phyloP scores from a whole-genome alignment of 1,140 invertebrate species.

The Pollicipes pollicipes region DNA sequence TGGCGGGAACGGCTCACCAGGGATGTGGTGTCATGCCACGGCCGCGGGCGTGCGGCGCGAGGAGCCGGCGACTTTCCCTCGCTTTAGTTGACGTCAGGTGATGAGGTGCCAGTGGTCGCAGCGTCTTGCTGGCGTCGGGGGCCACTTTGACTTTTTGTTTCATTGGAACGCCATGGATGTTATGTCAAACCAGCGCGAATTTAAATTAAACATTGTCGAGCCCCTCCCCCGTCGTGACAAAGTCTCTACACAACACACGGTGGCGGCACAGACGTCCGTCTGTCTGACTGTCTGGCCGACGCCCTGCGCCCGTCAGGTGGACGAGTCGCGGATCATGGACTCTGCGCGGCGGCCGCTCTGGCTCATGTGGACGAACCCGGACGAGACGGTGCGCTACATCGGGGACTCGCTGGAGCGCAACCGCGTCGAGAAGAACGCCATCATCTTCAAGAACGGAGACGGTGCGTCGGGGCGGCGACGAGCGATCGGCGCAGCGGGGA shows the following conservation, averaged over 20 bases:
- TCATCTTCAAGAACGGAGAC: slow-evolving; percentile 95
- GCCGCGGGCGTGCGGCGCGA: too few relatives aligned
- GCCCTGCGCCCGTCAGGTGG: slow-evolving; percentile 36
- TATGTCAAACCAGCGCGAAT: slow-evolving; percentile 10
- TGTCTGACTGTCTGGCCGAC: slow-evolving; percentile 24
- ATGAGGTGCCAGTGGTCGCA: too few relatives aligned
- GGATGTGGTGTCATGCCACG: too few relatives aligned
- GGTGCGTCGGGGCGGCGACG: slow-evolving; percentile 27
- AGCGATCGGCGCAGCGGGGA: too few relatives aligned
- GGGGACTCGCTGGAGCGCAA: slow-evolving; percentile 14
- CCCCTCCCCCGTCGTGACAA: slow-evolving; percentile 1
- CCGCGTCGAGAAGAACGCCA: slow-evolving; percentile 21
- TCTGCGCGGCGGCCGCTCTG: slow-evolving; percentile 91
- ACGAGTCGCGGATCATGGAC: slow-evolving; percentile 85
- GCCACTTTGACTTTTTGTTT: too few relatives aligned
- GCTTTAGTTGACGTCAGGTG: too few relatives aligned
- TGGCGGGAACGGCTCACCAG: too few relatives aligned
- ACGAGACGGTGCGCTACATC: slow-evolving; percentile 40
- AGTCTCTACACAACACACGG: slow-evolving; percentile 6
- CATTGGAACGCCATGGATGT: slow-evolving; percentile 26
- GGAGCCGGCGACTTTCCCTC: too few relatives aligned
- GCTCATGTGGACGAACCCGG: slow-evolving; percentile 82
- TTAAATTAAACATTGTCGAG: not conserved
- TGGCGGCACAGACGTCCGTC: slow-evolving; percentile 9
- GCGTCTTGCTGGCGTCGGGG: too few relatives aligned